Conservation (phyloP, 2,888 invertebrate species). For the Ennomos erosarius region DNA sequence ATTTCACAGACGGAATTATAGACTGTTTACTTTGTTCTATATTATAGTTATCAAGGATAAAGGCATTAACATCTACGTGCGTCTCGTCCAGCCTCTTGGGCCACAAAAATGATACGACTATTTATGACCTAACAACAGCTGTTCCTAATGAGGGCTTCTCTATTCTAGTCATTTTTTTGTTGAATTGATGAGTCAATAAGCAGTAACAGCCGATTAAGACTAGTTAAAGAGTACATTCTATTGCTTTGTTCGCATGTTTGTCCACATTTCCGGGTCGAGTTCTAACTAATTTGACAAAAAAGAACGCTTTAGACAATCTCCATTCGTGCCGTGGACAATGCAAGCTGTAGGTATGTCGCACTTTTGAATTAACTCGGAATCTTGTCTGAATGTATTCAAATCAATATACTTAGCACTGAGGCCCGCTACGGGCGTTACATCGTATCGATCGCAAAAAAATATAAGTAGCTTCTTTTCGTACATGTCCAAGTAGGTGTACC, state of each 20-base stretch:
- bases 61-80: slow-evolving; percentile 9
- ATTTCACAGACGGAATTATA: background rate
- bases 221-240: slow-evolving; percentile 32
- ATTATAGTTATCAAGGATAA: slow-evolving; percentile 7
- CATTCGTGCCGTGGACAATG: slow-evolving; percentile 22
- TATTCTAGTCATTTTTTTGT: slow-evolving; percentile 35
- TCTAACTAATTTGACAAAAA: slow-evolving; percentile 21
- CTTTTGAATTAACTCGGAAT: slow-evolving; percentile 20
- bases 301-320: slow-evolving; percentile 7
- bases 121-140: slow-evolving; percentile 34
- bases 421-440: slow-evolving; percentile 38
- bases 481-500: too few relatives aligned
- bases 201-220: slow-evolving; percentile 32
- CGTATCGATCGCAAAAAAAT: slow-evolving; percentile 2
- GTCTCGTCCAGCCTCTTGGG: slow-evolving; percentile 16
- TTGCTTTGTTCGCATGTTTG: slow-evolving; percentile 24
- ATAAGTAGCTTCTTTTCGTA: slow-evolving; percentile 1
- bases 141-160: slow-evolving; percentile 33
- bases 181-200: slow-evolving; percentile 34
- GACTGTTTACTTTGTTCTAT: background rate
- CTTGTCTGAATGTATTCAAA: slow-evolving; percentile 50
- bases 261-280: slow-evolving; percentile 27
- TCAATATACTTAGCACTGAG: slow-evolving; percentile 51
- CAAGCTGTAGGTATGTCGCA: slow-evolving; percentile 18
- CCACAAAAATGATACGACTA: slow-evolving; percentile 17